Conservation (phyloP, 2,888 invertebrate genomes). For the Sinopyrophorus schimmeli region DNA sequence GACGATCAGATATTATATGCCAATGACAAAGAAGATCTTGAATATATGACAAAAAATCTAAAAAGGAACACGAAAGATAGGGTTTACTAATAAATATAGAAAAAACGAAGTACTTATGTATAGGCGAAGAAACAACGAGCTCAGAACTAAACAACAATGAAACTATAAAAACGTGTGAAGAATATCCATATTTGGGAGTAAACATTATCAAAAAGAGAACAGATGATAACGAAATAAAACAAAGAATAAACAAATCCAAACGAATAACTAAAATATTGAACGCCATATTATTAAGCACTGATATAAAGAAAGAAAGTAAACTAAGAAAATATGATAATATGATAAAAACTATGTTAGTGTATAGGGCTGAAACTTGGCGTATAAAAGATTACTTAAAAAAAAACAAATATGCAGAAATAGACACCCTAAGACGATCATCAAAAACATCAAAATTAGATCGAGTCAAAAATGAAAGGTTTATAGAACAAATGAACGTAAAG, state of each 20-base stretch:
- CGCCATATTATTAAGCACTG: not conserved
- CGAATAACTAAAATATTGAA: not conserved
- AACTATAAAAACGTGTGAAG: not conserved
- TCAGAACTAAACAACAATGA: not conserved
- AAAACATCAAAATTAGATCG: too few species aligned
- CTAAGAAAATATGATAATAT: too few species aligned
- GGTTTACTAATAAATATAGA: not conserved
- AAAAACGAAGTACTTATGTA: not conserved
- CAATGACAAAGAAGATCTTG: slow-evolving; percentile 4
- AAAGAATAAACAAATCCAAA: not conserved
- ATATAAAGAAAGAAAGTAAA: too few species aligned
- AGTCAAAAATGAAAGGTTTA: too few species aligned
- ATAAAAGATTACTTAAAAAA: too few species aligned
- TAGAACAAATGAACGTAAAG: too few species aligned
- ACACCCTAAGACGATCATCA: too few species aligned
- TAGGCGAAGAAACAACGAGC: not conserved
- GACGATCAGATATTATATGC: slow-evolving; percentile 3
- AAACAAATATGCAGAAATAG: too few species aligned
- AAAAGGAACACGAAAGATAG: not conserved
- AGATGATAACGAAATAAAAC: not conserved
- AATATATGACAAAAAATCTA: not conserved
- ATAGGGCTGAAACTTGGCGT: too few species aligned
- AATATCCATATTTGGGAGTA: not conserved
- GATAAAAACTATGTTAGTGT: too few species aligned
- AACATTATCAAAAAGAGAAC: not conserved